phyloP scores from a whole-genome alignment of 2,888 invertebrate species.

The Malthinus flaveolus region DNA sequence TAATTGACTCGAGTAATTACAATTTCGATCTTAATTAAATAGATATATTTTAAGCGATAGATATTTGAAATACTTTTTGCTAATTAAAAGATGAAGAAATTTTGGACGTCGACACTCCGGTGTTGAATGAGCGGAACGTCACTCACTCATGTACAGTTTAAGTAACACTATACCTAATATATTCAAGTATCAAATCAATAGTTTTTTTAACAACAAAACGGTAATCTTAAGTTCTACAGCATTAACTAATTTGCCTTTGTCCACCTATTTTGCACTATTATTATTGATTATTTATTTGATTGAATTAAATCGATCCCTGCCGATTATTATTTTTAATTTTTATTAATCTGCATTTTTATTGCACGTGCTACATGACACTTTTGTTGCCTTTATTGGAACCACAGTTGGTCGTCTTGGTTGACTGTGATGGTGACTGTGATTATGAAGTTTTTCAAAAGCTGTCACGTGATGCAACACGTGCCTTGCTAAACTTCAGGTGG shows the following conservation, averaged over 20 bases:
- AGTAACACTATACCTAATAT: slow-evolving; percentile 11
- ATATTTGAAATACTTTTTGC: slow-evolving; percentile 24
- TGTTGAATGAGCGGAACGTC: slow-evolving; percentile 21
- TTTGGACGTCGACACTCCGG: slow-evolving; percentile 17
- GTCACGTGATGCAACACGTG: slow-evolving; percentile 29
- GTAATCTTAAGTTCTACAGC: slow-evolving; percentile 24
- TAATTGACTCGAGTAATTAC: slow-evolving; percentile 36
- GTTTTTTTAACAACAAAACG: slow-evolving; percentile 19
- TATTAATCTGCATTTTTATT: slow-evolving; percentile 3
- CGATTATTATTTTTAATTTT: slow-evolving; percentile 28
- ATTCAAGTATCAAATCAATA: slow-evolving; percentile 20
- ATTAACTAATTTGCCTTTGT: slow-evolving; percentile 25
- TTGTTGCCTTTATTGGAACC: slow-evolving; percentile 38
- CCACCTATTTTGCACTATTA: slow-evolving; percentile 29
- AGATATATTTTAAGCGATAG: slow-evolving; percentile 26
- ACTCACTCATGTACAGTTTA: slow-evolving; percentile 20
- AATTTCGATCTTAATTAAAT: slow-evolving; percentile 23
- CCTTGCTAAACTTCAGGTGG: slow-evolving; percentile 44
- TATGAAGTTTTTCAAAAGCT: slow-evolving; percentile 29
- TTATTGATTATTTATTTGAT: slow-evolving; percentile 32
- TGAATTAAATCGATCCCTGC: slow-evolving; percentile 31
- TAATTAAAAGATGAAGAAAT: slow-evolving; percentile 18
- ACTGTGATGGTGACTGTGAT: slow-evolving; percentile 29
- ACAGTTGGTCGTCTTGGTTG: slow-evolving; percentile 31
- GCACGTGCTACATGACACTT: slow-evolving; percentile 30